phyloP scores from a whole-genome alignment of 2,113 vertebrate species.

The Sapayoa aenigma region DNA sequence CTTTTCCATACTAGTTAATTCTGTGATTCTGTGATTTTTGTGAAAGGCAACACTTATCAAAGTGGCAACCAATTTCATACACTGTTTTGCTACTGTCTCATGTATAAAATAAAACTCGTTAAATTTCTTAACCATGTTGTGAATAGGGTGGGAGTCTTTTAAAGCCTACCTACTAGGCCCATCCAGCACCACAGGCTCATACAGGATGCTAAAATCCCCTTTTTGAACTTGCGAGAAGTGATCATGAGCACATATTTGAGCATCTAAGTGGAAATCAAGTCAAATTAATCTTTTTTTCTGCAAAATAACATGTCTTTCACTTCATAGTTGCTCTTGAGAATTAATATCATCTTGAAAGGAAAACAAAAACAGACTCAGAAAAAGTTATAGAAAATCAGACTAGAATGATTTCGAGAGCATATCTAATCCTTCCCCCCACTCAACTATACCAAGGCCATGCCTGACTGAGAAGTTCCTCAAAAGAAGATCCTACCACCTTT shows the following conservation, averaged over 20 bases:
- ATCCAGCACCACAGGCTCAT: not conserved
- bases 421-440: not conserved
- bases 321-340: not conserved
- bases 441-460: not conserved
- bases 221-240: not conserved
- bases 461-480: not conserved
- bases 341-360: not conserved
- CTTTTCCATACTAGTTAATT: too few relatives aligned
- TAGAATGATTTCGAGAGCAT: not conserved
- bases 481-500: not conserved
- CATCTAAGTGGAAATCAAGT: not conserved
- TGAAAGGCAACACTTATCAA: not conserved
- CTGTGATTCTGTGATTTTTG: too few relatives aligned
- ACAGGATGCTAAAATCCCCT: not conserved
- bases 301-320: not conserved
- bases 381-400: not conserved
- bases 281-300: not conserved
- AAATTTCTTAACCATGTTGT: not conserved
- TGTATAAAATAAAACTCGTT: not conserved
- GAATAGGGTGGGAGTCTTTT: not conserved
- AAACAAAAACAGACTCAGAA: not conserved
- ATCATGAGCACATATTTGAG: not conserved
- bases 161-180: not conserved
- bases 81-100: not conserved
- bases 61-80: not conserved